Evolutionary conservation across 2,797 vertebrate genomes (phyloP), one percentile per base, ranked within the genome.

Genomic region (Schizopygopsis malacanthus): DNA sequence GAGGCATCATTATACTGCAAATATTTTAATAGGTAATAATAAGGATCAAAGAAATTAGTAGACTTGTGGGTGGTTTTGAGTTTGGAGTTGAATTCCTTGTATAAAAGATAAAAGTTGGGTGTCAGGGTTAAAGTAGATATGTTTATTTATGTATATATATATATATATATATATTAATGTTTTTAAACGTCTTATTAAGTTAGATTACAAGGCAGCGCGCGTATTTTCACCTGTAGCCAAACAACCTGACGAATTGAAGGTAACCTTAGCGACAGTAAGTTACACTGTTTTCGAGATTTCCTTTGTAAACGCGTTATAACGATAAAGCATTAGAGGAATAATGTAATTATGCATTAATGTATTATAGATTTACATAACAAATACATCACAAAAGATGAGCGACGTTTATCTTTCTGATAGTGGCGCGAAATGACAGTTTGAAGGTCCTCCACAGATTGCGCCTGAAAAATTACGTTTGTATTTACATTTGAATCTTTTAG

Each of bases 1-100:
- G 5, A 20, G 41, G 43, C 20, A 47, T 73, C n/a, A 11, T 80
- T 67, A 81, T 18, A 7, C 47, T 18, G 25, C 6, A 4, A 16
- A 59, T 72, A 73, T 72, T 72, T 45, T 56, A 76, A 61, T 37
- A 37, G 25, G 20, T 75, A 33, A 18, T 47, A 65, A 50, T 65
- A 39, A 65, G 25, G 22, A 39, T n/a, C 0, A 65, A 52, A 52
- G 28, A 73, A 22, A 76, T 25, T 2, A 41, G 13, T 65, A 72
- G 4, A 65, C 3, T 65, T 83, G 41, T 37, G 81, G 43, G 54
- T 50, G 56, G 67, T 61, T 61, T 73, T 61, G 71, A 63, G 25
- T 63, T 75, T 43, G 4, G 37, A 43, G 76, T 43, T 79, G 54
- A 56, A 28, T 25, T n/a, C 33, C 25, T 25, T 59, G 28, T 20